These are phyloP conservation scores for Istiophorus platypterus DNA, from an alignment of 2,113 vertebrate species.

Conservation along the genomic window DNA sequence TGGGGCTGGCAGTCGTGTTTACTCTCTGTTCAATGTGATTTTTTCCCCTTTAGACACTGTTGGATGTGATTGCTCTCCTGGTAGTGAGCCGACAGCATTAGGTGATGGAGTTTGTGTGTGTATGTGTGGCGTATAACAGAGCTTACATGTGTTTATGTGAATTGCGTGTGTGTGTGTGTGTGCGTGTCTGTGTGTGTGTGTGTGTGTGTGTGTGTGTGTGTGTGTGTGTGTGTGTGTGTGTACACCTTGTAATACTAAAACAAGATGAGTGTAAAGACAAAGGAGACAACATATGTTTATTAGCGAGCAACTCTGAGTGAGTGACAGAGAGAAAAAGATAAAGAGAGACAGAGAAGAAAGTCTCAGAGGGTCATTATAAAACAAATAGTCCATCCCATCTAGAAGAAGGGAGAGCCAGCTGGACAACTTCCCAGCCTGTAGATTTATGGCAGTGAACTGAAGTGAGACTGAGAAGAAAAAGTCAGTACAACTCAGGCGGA, in stretches of 20 bases:
- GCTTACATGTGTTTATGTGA: slow-evolving; percentile 17
- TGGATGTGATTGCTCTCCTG: slow-evolving; percentile 27
- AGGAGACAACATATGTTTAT: slow-evolving; percentile 1
- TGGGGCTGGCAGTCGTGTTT: slow-evolving; percentile 23
- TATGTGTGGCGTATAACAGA: background rate
- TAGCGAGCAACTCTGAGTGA: background rate
- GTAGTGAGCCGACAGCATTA: slow-evolving; percentile 15
- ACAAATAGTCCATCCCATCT: slow-evolving; percentile 37
- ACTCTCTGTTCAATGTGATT: slow-evolving; percentile 36
- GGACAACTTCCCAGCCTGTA: slow-evolving; percentile 51
- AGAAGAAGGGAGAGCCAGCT: slow-evolving; percentile 40
- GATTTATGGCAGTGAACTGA: slow-evolving; percentile 48
- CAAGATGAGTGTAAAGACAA: slow-evolving; percentile 3
- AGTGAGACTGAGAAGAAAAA: slow-evolving; percentile 43
- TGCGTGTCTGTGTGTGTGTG: background rate
- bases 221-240: background rate
- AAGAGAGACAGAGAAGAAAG: slow-evolving; percentile 29
- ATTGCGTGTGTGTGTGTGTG: background rate
- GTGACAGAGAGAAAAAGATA: slow-evolving; percentile 23
- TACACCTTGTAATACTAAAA: background rate
- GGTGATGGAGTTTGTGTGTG: slow-evolving; percentile 1
- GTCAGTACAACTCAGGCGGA: slow-evolving; percentile 20
- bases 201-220: background rate
- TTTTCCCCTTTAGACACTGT: background rate
- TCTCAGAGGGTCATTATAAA: slow-evolving; percentile 45